These are phyloP conservation scores for Acrocephalus scirpaceus DNA, from an alignment of 2,797 vertebrate genomes.

Conservation along the genomic window DNA sequence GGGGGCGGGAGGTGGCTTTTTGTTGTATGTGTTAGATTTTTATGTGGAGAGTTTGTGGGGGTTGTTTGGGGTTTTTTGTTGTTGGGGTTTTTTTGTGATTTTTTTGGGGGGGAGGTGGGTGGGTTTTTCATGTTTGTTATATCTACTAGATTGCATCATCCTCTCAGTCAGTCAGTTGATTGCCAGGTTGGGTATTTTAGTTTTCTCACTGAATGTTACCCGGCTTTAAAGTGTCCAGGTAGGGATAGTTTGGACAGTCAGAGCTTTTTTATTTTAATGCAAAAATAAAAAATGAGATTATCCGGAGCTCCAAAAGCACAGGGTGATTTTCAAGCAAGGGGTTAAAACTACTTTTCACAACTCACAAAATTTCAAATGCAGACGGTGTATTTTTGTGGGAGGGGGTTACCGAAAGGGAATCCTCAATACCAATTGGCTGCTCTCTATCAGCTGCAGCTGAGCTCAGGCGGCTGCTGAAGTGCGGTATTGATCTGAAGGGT, in stretches of 20 bases:
- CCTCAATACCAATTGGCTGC: constrained; percentile 77
- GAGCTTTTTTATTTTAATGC: background rate
- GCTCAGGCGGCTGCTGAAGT: constrained; percentile 67
- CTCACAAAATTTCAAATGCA: constrained; percentile 61
- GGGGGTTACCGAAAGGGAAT: constrained; percentile 66
- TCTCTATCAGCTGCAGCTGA: constrained; percentile 68
- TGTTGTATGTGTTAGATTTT: background rate
- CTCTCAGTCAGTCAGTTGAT: background rate
- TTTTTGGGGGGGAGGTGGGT: no score
- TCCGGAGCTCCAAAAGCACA: background rate
- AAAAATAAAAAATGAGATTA: background rate
- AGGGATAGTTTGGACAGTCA: background rate
- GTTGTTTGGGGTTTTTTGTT: no score
- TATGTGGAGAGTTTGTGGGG: no score
- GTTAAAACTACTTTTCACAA: constrained; percentile 74
- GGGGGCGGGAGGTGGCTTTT: fast-evolving
- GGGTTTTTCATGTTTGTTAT: background rate
- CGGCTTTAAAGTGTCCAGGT: background rate
- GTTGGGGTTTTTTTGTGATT: background rate
- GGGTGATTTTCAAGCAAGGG: background rate
- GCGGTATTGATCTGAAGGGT: constrained; percentile 74
- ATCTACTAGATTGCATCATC: background rate
- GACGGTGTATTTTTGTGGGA: constrained; percentile 71
- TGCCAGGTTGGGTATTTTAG: background rate
- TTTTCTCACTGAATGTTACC: background rate